Evolutionary conservation across 2,113 vertebrate species (phyloP).

Genomic region (Puffinus mauretanicus): DNA sequence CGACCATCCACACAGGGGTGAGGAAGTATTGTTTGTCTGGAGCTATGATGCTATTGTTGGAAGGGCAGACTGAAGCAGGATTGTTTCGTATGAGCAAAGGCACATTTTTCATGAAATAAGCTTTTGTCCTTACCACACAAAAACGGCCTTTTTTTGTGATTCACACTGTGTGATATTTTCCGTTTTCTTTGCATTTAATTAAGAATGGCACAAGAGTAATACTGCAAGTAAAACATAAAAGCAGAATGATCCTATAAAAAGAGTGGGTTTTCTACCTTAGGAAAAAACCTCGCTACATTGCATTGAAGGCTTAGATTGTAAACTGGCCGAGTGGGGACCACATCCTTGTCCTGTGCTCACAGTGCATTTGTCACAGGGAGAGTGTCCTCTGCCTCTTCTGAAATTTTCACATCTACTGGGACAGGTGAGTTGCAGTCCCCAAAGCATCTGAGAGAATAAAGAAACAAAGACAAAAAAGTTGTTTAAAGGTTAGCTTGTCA

Average conservation of each 20-base stretch:
- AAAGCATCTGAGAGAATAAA: neutral
- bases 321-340: neutral
- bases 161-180: neutral
- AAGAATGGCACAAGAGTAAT: neutral
- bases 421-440: neutral
- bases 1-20: neutral
- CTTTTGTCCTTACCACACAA: constrained; percentile 43
- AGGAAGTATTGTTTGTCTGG: neutral
- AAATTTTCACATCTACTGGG: neutral
- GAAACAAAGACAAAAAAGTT: neutral
- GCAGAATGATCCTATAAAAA: neutral
- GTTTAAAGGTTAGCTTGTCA: neutral
- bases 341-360: neutral
- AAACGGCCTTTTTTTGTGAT: neutral
- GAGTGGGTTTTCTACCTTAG: neutral
- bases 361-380: neutral
- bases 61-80: constrained; percentile 3
- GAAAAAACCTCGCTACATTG: neutral
- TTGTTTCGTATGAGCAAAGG: constrained; percentile 7
- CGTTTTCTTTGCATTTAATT: constrained; percentile 9
- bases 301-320: neutral
- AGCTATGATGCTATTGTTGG: neutral
- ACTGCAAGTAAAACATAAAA: neutral
- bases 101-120: constrained; percentile 3
- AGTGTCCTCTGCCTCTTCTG: neutral